Evolutionary conservation across 53 echinoderm and acorn worm genomes (phyloP).

Genomic region (Holothuria scabra): DNA sequence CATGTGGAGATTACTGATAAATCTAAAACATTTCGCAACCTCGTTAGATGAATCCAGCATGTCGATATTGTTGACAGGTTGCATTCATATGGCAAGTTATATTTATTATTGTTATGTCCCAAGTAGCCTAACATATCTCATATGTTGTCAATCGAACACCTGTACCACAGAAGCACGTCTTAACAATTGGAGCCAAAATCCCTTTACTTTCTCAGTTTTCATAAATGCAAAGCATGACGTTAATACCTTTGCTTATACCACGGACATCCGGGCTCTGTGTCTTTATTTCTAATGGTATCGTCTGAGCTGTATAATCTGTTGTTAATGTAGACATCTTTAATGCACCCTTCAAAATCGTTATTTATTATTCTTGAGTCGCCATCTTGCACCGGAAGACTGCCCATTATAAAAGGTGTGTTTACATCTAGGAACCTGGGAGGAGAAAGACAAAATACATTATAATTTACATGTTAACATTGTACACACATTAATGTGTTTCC

Average conservation of each 20-base stretch:
- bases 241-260: conserved; percentile 20
- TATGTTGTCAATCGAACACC: too few relatives aligned
- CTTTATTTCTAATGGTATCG: conserved; percentile 61
- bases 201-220: too few relatives aligned
- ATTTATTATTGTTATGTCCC: too few relatives aligned
- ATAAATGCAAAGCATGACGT: neutral
- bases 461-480: neutral
- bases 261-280: conserved; percentile 77
- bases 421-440: conserved; percentile 84
- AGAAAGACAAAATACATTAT: neutral
- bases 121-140: too few relatives aligned
- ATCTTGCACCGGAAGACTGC: conserved; percentile 78
- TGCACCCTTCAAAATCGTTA: conserved; percentile 81
- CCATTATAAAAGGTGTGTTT: conserved; percentile 82
- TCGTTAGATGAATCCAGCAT: too few relatives aligned
- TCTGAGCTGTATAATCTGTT: conserved; percentile 71
- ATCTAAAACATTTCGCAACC: too few relatives aligned
- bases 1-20: too few relatives aligned
- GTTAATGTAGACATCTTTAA: conserved; percentile 81
- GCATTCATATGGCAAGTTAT: too few relatives aligned
- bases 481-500: too few relatives aligned
- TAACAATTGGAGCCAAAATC: too few relatives aligned
- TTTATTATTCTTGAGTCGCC: conserved; percentile 82
- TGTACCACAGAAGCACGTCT: too few relatives aligned
- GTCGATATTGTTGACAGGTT: too few relatives aligned